Base-by-base conservation (phyloP, 1,140 invertebrate genomes). In the Aphaenogaster rudis region DNA sequence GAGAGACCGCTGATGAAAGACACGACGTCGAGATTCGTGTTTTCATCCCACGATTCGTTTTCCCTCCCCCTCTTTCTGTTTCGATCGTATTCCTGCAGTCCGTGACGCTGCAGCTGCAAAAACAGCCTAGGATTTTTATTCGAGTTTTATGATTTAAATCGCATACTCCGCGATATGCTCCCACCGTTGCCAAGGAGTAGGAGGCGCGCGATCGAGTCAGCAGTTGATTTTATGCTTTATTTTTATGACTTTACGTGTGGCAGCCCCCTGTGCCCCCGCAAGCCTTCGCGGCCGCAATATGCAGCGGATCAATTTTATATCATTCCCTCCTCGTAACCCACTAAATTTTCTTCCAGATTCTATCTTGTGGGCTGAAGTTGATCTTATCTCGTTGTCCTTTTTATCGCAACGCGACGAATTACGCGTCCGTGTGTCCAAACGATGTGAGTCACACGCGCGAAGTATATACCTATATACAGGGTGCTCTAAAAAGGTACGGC, bases 81-180 rank as follows among this genome's bases (percentile, higher is more conserved):
- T 36, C 13, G 15, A 9, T 21, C 11, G 36, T 33, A 78, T 21
- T 66, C 15, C 50, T 11, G 36, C 11, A n/a, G 33, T 8, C 17
- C 50, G 45, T 76, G 64, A 72, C 69, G 42, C 28, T 57, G 63
- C 88, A 67, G 42, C 82, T 48, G 88, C 86, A 82, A 91, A 88
- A 91, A 90, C 52, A 66, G 39, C 45, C 87, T 82, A 59, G 78
- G 88, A 91, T 90, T 94, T 94, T 94, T 93, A 94, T 94, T 94
- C 82, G 82, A 91, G 63, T 95, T 95, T 95, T 94, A 95, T 94
- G 94, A 95, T 95, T 95, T 93, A 94, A 95, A 95, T 94, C 92
- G 93, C 94, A 92, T 87, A 90, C 92, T 92, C 89, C 88, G 93
- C 92, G 88, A 93, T 93, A 94, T 93, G 94, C 92, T 78, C 17